phyloP scores from a whole-genome alignment of 1,140 invertebrate species.

The Drosophila nigromelanica region DNA sequence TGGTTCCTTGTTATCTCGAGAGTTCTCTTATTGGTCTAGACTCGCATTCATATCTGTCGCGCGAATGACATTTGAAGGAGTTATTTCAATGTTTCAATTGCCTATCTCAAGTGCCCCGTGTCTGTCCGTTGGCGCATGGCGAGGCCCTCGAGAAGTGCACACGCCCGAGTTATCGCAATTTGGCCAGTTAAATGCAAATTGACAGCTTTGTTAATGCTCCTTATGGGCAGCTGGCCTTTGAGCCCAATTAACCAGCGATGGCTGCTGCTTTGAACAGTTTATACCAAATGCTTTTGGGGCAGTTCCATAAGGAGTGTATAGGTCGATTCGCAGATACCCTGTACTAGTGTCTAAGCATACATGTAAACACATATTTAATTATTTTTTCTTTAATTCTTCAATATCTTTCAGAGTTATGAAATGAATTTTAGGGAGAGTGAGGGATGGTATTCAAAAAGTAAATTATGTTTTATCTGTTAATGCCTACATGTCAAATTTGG shows the following conservation, averaged over 20 bases:
- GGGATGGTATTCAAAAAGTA: too few relatives aligned
- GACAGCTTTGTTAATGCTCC: not conserved
- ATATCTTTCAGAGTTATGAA: too few relatives aligned
- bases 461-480: too few relatives aligned
- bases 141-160: slow-evolving; percentile 1
- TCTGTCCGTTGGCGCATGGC: not conserved
- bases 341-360: not conserved
- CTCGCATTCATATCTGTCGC: too few relatives aligned
- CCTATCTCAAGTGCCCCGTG: not conserved
- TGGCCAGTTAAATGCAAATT: slow-evolving; percentile 2
- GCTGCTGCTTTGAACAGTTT: slow-evolving; percentile 11
- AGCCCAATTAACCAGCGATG: slow-evolving; percentile 2
- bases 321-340: not conserved
- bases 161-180: not conserved
- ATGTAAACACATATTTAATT: too few relatives aligned
- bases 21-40: not conserved
- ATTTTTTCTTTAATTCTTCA: too few relatives aligned
- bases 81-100: not conserved
- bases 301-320: slow-evolving; percentile 8
- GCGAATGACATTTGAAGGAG: not conserved
- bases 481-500: too few relatives aligned
- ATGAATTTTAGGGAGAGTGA: too few relatives aligned
- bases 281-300: slow-evolving; percentile 14
- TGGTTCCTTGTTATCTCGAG: too few relatives aligned
- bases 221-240: slow-evolving; percentile 18